Conservation (phyloP, 2,888 invertebrate species). For the Noctua janthina region DNA sequence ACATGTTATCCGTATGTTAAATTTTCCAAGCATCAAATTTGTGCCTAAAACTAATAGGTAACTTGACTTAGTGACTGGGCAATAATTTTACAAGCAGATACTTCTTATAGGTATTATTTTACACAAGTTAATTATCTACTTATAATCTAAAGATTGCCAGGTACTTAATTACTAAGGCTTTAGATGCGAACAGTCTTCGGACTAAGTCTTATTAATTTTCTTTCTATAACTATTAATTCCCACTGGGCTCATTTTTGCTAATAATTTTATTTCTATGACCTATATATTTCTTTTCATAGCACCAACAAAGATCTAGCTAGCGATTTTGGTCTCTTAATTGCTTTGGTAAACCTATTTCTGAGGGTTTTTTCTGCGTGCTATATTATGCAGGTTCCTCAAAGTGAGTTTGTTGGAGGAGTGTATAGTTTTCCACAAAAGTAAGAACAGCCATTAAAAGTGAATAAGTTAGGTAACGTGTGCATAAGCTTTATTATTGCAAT, state of each 20-base stretch:
- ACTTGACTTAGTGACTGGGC: neutral
- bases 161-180: neutral
- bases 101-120: neutral
- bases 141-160: neutral
- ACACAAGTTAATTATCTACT: constrained; percentile 2
- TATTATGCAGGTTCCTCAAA: neutral
- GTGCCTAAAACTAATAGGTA: neutral
- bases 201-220: constrained; percentile 13
- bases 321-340: neutral
- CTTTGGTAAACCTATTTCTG: too few relatives aligned
- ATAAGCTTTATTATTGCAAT: too few relatives aligned
- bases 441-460: neutral
- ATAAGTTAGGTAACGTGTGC: too few relatives aligned
- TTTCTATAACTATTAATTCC: neutral
- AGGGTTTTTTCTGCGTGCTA: neutral
- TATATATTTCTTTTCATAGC: neutral
- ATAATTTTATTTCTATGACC: neutral
- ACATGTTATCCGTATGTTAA: neutral
- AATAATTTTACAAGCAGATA: neutral
- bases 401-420: neutral
- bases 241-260: neutral
- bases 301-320: neutral
- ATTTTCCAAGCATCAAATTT: neutral
- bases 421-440: neutral
- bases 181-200: neutral